phyloP scores from a whole-genome alignment of 2,113 vertebrate species.

The Ranitomeya variabilis region DNA sequence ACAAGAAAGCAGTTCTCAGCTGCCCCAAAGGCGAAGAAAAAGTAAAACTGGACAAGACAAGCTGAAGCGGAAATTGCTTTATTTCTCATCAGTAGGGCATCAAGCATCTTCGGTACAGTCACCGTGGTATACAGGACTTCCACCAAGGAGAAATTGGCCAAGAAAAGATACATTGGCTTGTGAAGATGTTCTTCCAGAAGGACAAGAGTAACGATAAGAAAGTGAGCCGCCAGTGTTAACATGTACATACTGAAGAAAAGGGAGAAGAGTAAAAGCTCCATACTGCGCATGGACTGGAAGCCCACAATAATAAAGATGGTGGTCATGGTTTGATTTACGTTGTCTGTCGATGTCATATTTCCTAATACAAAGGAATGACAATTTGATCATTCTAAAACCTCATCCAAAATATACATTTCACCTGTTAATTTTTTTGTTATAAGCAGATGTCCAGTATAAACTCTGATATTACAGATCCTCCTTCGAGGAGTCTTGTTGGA shows the following conservation, averaged over 20 bases:
- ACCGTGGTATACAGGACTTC: constrained; percentile 31
- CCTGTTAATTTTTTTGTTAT: background rate
- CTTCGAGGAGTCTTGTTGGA: background rate
- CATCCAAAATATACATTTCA: background rate
- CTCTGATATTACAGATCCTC: too few relatives aligned
- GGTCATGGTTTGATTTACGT: background rate
- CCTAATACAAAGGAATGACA: background rate
- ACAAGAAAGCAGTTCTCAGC: constrained; percentile 22
- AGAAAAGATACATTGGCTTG: constrained; percentile 42
- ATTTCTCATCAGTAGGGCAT: background rate
- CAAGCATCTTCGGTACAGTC: constrained; percentile 31
- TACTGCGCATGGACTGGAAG: background rate
- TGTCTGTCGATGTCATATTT: background rate
- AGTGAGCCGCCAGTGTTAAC: background rate
- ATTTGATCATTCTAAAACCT: background rate
- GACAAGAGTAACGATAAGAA: constrained; percentile 21
- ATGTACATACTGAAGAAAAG: constrained; percentile 7
- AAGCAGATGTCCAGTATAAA: too few relatives aligned
- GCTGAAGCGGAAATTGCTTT: background rate
- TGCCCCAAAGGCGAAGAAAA: constrained; percentile 28
- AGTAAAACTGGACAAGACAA: constrained; percentile 35
- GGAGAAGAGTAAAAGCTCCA: background rate
- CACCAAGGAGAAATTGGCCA: constrained; percentile 32
- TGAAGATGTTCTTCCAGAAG: background rate
- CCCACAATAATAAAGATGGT: constrained; percentile 12